A percentile compares a stretch with the other conserved stretches of the same genome.
phyloP scores from a whole-genome alignment of 2,797 vertebrate genomes.

The Coranthus polyacanthus region DNA sequence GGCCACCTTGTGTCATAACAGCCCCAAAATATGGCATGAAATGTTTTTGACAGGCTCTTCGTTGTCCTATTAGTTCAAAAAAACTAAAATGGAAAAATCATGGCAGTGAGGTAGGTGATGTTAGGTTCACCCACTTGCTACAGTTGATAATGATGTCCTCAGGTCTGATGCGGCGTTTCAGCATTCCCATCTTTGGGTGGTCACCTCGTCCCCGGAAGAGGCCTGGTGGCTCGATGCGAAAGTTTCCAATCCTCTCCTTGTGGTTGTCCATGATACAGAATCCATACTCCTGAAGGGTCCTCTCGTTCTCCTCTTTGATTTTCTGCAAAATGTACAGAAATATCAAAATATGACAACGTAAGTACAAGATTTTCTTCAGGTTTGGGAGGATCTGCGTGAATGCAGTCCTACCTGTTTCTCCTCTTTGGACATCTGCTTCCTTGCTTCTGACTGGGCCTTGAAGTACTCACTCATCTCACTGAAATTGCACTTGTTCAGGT shows the following conservation, averaged over 20 bases:
- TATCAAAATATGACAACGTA: not conserved
- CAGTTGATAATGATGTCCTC: conserved; percentile 97
- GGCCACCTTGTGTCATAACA: conserved; percentile 62
- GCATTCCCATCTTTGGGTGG: conserved; percentile 97
- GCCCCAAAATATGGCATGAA: conserved; percentile 8
- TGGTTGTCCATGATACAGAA: conserved; percentile 97
- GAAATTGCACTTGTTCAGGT: conserved; percentile 94
- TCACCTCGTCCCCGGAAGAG: conserved; percentile 94
- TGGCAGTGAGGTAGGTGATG: not conserved
- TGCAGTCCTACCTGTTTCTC: conserved; percentile 89
- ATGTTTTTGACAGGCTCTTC: not conserved
- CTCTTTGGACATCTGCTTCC: conserved; percentile 95
- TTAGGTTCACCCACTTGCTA: conserved; percentile 90
- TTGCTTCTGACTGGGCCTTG: conserved; percentile 93
- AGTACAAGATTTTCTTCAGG: not conserved
- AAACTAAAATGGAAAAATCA: not conserved
- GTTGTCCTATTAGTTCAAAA: not conserved
- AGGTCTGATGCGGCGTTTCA: conserved; percentile 93
- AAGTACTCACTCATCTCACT: conserved; percentile 93
- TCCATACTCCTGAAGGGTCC: conserved; percentile 92
- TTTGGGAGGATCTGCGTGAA: not conserved
- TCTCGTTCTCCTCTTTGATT: conserved; percentile 95
- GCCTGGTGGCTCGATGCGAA: conserved; percentile 94
- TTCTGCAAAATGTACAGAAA: conserved; percentile 80
- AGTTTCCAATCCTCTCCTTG: conserved; percentile 95